Evolutionary conservation across 92 coral and sea anemone genomes (phyloP), one percentile per base, ranked within the genome.

Genomic region (Zoanthus gigantus): DNA sequence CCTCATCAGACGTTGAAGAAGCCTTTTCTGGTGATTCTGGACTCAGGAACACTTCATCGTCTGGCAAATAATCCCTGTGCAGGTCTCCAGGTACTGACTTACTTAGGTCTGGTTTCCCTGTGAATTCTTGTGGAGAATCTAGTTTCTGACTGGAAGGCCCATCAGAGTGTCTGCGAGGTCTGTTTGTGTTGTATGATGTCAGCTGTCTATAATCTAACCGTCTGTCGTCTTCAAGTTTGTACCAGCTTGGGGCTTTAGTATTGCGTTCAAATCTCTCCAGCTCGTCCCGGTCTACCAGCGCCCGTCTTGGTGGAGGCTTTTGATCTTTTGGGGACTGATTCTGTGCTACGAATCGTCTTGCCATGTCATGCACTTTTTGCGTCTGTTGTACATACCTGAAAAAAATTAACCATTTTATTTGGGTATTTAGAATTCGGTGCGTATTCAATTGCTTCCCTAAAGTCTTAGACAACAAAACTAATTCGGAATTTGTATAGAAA

Each of bases 231-330:
- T 88, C 94, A 2, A 84, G 63, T 54, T 86, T 84, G 81, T 91
- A 84, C 94, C 94, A 91, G n/a, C 84, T 91, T 29, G 77, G 76
- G 17, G 94, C 89, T 31, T 89, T 91, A 78, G 89, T 91, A 11
- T 85, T 90, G 0, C 94, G 94, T 53, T 91, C 94, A 66, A 91
- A 71, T 6, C 98, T 90, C 72, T 93, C 90, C 66, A 95, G 91
- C 83, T 95, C 98, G 76, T 81, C 96, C 61, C 91, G 80, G 78
- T 95, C 96, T 10, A 95, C 98, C 42, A 95, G 67, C 9, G 98
- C 92, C 78, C 90, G 93, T 17, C 85, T 77, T 50, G 92, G 87
- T 47, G 98, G 96, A 0, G 94, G 93, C 5, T 94, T 92, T 18
- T 86, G 61, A 67, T 74, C 82, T 72, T 90, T 95, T 17, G 92